These are phyloP conservation scores for Homarus americanus DNA, from an alignment of 1,140 invertebrate species.

Conservation along the genomic window DNA sequence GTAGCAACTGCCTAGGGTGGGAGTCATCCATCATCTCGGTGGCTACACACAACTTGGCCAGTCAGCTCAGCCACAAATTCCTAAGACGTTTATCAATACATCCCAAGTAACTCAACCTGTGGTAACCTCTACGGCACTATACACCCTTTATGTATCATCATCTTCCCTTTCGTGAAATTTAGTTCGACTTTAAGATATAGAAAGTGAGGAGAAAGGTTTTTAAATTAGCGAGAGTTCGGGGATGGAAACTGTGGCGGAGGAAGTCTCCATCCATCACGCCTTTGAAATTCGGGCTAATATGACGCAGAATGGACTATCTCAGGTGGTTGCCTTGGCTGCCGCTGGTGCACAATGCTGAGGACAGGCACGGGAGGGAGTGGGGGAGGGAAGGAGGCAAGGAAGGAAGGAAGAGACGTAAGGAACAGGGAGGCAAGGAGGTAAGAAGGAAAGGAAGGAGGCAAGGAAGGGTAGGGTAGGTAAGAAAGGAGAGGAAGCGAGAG, in stretches of 20 bases:
- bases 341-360: not conserved
- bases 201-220: too few relatives aligned
- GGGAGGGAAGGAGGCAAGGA: not conserved
- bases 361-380: not conserved
- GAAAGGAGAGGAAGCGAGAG: not conserved
- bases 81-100: too few relatives aligned
- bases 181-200: too few relatives aligned
- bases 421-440: not conserved
- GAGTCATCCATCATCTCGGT: not conserved
- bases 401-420: not conserved
- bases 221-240: not conserved
- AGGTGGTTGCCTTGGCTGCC: not conserved
- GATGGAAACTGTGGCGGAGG: not conserved
- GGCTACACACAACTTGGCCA: not conserved
- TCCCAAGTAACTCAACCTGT: too few relatives aligned
- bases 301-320: slow-evolving; percentile 23
- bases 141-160: too few relatives aligned
- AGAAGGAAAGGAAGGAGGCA: not conserved
- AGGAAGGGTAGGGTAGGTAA: not conserved
- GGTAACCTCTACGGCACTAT: too few relatives aligned
- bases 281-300: slow-evolving; percentile 43
- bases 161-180: too few relatives aligned
- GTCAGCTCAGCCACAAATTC: too few relatives aligned
- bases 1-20: not conserved
- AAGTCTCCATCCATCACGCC: slow-evolving; percentile 24